Conservation (phyloP, 1,140 invertebrate genomes). For the Zaprionus ornatus region DNA sequence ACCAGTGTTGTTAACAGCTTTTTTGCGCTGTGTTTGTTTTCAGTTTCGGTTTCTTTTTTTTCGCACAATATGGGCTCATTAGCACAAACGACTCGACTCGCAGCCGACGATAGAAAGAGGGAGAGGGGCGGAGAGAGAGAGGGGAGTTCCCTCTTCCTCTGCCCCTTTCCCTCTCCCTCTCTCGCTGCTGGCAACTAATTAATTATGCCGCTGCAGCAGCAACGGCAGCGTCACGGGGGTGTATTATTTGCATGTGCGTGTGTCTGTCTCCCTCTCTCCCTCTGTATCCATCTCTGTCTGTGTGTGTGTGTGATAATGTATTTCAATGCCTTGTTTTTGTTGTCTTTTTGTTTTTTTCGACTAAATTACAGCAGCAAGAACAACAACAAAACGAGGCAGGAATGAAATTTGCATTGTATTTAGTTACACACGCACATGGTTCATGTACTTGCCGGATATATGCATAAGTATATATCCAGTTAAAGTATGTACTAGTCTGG, state of each 20-base stretch:
- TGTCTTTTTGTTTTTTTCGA: conserved; percentile 49
- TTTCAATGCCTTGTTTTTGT: conserved; percentile 45
- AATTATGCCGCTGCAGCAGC: conserved; percentile 75
- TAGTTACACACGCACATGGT: conserved; percentile 75
- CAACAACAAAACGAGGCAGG: conserved; percentile 14
- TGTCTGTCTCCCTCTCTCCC: conserved; percentile 13
- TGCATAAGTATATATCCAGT: background rate
- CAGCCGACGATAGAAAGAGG: background rate
- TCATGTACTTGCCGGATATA: conserved; percentile 1
- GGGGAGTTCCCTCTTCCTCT: background rate
- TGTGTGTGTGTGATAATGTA: conserved; percentile 49
- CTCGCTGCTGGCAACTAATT: conserved; percentile 69
- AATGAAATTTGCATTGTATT: conserved; percentile 79
- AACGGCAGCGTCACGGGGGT: conserved; percentile 76
- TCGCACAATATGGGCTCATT: conserved; percentile 79
- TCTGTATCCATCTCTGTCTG: background rate
- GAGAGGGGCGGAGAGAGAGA: background rate
- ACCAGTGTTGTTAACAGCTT: conserved; percentile 49
- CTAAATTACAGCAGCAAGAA: conserved; percentile 56
- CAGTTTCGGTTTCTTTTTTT: conserved; percentile 47
- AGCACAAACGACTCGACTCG: conserved; percentile 56
- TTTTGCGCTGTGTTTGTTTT: conserved; percentile 47
- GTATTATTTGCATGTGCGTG: conserved; percentile 61
- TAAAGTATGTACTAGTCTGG: background rate
- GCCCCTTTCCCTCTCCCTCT: background rate